These are phyloP conservation scores for Smutsia temminckii DNA, from an alignment of 2,797 vertebrate genomes.

Conservation along the genomic window DNA sequence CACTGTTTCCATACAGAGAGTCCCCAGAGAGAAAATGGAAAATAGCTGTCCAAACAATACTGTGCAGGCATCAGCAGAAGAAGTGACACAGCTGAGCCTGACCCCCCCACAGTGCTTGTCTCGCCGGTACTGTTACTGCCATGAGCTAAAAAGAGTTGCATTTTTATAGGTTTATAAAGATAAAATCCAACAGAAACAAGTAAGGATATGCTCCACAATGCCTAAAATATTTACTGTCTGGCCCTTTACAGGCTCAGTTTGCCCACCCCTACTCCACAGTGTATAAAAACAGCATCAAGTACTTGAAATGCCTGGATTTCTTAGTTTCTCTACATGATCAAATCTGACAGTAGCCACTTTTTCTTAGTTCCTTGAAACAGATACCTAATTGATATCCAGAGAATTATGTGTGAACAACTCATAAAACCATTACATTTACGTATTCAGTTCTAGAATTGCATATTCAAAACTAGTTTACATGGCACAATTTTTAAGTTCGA, in stretches of 20 bases:
- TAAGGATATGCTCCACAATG: accelerated
- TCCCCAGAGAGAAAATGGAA: accelerated
- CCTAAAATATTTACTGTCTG: accelerated
- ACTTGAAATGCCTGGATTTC: accelerated
- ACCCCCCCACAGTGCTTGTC: accelerated
- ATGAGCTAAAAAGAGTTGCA: neutral
- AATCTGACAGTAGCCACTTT: accelerated
- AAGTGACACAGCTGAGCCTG: accelerated
- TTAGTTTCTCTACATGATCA: neutral
- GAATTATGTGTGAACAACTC: accelerated
- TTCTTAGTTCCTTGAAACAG: neutral
- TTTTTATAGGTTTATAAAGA: neutral
- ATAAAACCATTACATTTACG: accelerated
- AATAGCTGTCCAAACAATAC: neutral
- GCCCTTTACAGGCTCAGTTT: neutral
- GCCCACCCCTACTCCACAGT: accelerated
- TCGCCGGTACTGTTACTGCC: accelerated
- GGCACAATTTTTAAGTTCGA: no score
- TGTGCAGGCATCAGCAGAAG: accelerated
- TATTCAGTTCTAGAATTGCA: neutral
- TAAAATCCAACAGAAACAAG: neutral
- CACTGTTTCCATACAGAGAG: neutral
- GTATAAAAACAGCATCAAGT: accelerated
- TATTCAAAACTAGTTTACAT: neutral
- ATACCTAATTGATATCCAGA: neutral